These are phyloP conservation scores for Excalfactoria chinensis DNA, from an alignment of 2,113 vertebrate species.

Conservation along the genomic window DNA sequence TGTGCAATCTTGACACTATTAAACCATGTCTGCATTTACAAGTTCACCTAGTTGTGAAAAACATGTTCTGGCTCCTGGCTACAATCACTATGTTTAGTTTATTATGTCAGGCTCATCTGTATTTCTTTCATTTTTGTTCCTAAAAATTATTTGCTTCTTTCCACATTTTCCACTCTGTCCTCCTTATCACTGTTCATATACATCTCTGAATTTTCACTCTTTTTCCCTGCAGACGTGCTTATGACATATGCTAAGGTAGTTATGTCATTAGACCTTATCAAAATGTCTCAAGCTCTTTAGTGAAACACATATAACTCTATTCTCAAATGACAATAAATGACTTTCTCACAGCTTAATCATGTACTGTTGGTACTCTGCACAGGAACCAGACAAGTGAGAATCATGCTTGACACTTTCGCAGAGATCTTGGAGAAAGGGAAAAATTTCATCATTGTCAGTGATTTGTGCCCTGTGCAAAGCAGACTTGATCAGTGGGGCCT, in stretches of 20 bases:
- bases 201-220: not conserved
- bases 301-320: not conserved
- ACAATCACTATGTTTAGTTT: not conserved
- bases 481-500: not conserved
- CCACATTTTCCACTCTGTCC: not conserved
- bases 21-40: not conserved
- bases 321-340: not conserved
- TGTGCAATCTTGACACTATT: accelerated
- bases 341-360: not conserved
- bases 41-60: not conserved
- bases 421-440: not conserved
- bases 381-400: conserved; percentile 10
- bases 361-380: not conserved
- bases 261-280: not conserved
- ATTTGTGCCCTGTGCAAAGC: not conserved
- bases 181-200: accelerated
- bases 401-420: conserved; percentile 10
- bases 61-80: not conserved
- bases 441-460: not conserved
- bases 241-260: not conserved
- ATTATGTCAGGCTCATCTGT: not conserved
- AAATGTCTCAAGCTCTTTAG: not conserved
- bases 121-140: not conserved
- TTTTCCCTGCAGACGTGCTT: not conserved
- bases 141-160: not conserved